Conservation (phyloP, 1,140 invertebrate species). For the Aphelenchoides avenae region DNA sequence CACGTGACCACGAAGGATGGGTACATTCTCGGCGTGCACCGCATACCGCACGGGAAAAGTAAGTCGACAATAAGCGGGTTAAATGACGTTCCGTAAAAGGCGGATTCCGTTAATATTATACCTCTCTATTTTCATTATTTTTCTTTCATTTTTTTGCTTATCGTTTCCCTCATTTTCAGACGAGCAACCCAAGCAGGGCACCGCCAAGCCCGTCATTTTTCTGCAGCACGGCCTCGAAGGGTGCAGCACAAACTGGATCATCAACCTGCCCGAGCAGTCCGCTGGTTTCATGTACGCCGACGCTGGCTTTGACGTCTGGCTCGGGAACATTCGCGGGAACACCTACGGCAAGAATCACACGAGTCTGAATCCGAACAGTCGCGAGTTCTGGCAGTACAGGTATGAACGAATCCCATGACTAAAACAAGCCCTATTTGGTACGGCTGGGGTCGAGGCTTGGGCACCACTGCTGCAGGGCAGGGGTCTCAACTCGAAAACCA, state of each 20-base stretch:
- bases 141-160: too few species aligned
- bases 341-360: conserved; percentile 65
- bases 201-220: conserved; percentile 39
- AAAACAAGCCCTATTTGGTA: too few species aligned
- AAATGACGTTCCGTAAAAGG: too few species aligned
- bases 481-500: too few species aligned
- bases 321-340: conserved; percentile 69
- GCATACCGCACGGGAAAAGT: conserved; percentile 67
- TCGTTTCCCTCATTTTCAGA: too few species aligned
- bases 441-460: too few species aligned
- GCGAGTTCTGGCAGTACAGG: conserved; percentile 61
- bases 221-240: conserved; percentile 74
- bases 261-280: conserved; percentile 35
- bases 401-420: too few species aligned
- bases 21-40: conserved; percentile 70
- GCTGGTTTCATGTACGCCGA: conserved; percentile 65
- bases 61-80: too few species aligned
- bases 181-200: too few species aligned
- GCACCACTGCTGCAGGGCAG: too few species aligned
- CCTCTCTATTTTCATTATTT: too few species aligned
- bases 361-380: conserved; percentile 35
- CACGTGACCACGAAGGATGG: conserved; percentile 69
- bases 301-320: conserved; percentile 73
- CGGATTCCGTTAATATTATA: background rate
- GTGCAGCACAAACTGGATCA: conserved; percentile 71